Percentiles rank a stretch among this genome's conserved stretches.
Evolutionary conservation across 2,797 vertebrate species (phyloP).

Genomic region (Dermochelys coriacea): DNA sequence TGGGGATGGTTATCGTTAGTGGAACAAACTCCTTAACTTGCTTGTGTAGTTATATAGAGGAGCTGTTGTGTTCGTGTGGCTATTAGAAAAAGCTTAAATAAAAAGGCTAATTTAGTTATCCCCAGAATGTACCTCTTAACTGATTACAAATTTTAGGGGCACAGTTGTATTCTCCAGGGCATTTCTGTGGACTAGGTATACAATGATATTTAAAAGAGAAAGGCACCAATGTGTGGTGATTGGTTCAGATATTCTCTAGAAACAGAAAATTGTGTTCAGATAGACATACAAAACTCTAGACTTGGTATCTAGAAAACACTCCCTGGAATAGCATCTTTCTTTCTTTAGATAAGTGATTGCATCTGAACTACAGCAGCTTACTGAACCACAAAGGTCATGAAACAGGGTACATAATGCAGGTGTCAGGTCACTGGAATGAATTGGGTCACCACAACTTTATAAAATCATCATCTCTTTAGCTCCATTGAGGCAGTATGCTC

Average conservation of each 20-base stretch:
- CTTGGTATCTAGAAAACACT: slow-evolving; percentile 20
- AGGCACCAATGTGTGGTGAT: not conserved
- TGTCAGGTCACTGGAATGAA: slow-evolving; percentile 57
- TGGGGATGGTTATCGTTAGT: not conserved
- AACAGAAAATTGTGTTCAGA: not conserved
- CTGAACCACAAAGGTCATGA: slow-evolving; percentile 60
- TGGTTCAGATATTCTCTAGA: slow-evolving; percentile 4
- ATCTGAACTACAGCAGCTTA: slow-evolving; percentile 38
- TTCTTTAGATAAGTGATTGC: slow-evolving; percentile 37
- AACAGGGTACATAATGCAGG: slow-evolving; percentile 55
- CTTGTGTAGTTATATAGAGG: not conserved
- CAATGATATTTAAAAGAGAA: not conserved
- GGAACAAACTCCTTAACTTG: slow-evolving; percentile 1
- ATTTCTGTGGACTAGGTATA: not conserved
- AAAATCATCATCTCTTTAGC: slow-evolving; percentile 64
- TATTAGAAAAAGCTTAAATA: not conserved
- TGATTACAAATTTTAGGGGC: slow-evolving; percentile 24
- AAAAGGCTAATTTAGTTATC: not conserved
- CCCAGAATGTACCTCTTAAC: not conserved
- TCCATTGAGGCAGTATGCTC: slow-evolving; percentile 46
- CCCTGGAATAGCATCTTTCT: slow-evolving; percentile 15
- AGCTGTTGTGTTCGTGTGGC: not conserved
- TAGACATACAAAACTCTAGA: slow-evolving; percentile 8
- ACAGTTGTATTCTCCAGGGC: slow-evolving; percentile 5
- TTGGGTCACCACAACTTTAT: slow-evolving; percentile 58